Conservation (phyloP, 1,140 invertebrate species). For the Gryon sp. region DNA sequence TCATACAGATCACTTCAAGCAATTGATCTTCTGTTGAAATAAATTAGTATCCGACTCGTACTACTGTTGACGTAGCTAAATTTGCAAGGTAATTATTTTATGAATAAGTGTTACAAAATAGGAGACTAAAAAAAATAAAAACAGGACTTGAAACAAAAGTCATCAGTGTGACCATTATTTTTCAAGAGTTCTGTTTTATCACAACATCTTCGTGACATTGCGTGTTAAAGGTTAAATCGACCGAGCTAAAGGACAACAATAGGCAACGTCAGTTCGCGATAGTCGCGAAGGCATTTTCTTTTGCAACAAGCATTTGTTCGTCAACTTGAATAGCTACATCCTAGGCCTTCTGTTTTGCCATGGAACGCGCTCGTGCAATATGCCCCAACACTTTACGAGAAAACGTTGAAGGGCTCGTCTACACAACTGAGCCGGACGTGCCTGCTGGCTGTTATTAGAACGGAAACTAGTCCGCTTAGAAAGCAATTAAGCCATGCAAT, state of each 20-base stretch:
- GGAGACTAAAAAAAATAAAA: too few species aligned
- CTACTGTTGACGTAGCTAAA: too few species aligned
- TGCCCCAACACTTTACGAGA: conserved; percentile 68
- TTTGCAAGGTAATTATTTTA: too few species aligned
- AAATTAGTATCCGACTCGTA: too few species aligned
- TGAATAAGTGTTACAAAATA: too few species aligned
- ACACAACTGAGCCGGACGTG: conserved; percentile 62
- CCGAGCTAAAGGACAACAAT: conserved; percentile 34
- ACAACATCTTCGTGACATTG: conserved; percentile 68
- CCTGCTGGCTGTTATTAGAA: conserved; percentile 70
- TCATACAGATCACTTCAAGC: too few species aligned
- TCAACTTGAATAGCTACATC: too few species aligned
- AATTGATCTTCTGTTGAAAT: too few species aligned
- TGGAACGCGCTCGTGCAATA: conserved; percentile 50
- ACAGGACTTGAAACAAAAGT: conserved; percentile 54
- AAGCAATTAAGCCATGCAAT: conserved; percentile 51
- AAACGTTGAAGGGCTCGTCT: conserved; percentile 69
- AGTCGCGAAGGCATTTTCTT: conserved; percentile 10
- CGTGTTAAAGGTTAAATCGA: conserved; percentile 76
- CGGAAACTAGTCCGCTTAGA: conserved; percentile 66
- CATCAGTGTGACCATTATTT: conserved; percentile 20
- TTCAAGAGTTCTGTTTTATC: conserved; percentile 45
- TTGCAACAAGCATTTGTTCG: conserved; percentile 18
- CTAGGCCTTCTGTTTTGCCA: conserved; percentile 32
- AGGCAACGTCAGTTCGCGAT: conserved; percentile 14